Percentiles rank a stretch among this genome's conserved stretches.
phyloP scores from a whole-genome alignment of 2,797 vertebrate genomes.

The Mastacembelus armatus region DNA sequence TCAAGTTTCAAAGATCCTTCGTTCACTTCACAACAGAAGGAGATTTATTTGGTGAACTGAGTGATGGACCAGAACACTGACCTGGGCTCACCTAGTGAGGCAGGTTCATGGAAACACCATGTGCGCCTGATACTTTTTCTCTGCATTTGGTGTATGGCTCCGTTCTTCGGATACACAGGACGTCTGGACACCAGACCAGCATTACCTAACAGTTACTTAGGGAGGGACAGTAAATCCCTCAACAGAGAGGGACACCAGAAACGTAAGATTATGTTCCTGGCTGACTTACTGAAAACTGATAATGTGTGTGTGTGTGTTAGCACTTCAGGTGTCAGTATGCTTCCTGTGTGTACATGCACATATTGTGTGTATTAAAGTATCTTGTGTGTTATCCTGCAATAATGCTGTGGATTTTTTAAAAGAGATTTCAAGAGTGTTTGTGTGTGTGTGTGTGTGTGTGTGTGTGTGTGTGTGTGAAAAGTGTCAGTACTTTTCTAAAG shows the following conservation, averaged over 20 bases:
- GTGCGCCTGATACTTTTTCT: conserved; percentile 33
- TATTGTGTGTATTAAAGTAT: conserved; percentile 17
- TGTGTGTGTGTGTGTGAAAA: too few relatives aligned
- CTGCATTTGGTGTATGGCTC: conserved; percentile 15
- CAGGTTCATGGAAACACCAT: conserved; percentile 53
- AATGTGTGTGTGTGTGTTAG: conserved; percentile 29
- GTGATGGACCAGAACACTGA: conserved; percentile 30
- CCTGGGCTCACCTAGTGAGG: conserved; percentile 42
- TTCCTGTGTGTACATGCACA: conserved; percentile 11
- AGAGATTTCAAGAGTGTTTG: conserved; percentile 16
- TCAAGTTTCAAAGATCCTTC: conserved; percentile 2
- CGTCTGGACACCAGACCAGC: conserved; percentile 35
- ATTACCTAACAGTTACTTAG: conserved; percentile 46
- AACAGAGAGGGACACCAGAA: conserved; percentile 54
- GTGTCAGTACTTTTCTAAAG: conserved; percentile 16
- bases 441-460: too few relatives aligned
- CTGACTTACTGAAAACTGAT: conserved; percentile 41
- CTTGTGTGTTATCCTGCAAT: conserved; percentile 17
- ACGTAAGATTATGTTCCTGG: conserved; percentile 38
- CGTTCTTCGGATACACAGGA: conserved; percentile 9
- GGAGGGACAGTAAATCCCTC: conserved; percentile 55
- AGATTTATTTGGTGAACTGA: conserved; percentile 48
- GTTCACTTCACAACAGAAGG: conserved; percentile 12
- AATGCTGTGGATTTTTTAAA: conserved; percentile 32
- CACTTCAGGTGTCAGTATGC: conserved; percentile 14